These are phyloP conservation scores for Gortyna flavago DNA, from an alignment of 2,888 invertebrate genomes.

Conservation along the genomic window DNA sequence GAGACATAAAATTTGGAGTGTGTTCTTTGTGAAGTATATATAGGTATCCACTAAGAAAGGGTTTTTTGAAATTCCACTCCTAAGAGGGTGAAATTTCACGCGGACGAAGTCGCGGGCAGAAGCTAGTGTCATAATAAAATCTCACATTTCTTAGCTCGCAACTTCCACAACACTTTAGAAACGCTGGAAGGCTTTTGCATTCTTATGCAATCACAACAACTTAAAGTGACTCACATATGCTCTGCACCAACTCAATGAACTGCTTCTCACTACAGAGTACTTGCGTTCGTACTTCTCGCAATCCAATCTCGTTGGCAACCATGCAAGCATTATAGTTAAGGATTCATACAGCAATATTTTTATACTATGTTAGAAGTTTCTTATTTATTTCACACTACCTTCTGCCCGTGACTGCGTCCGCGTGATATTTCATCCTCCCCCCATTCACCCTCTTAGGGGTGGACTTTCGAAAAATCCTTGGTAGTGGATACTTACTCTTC, in stretches of 20 bases:
- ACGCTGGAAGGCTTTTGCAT: conserved; percentile 20
- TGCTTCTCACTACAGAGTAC: neutral
- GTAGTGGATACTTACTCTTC: too few species aligned
- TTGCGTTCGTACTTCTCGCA: neutral
- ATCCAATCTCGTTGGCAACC: conserved; percentile 1
- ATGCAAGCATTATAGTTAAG: neutral
- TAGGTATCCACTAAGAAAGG: too few species aligned
- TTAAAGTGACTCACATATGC: conserved; percentile 32
- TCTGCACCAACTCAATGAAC: neutral
- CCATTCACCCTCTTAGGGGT: too few species aligned
- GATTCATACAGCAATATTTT: neutral
- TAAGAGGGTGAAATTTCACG: too few species aligned
- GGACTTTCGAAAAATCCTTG: too few species aligned
- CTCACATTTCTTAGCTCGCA: neutral
- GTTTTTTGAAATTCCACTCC: too few species aligned
- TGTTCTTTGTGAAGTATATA: too few species aligned
- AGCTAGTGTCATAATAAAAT: too few species aligned
- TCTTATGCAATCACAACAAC: neutral
- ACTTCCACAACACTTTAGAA: conserved; percentile 9
- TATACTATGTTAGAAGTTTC: neutral
- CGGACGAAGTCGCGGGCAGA: too few species aligned
- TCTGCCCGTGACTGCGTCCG: too few species aligned
- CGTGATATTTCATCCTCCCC: too few species aligned
- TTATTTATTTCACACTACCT: neutral
- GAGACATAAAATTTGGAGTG: too few species aligned